Evolutionary conservation across 2,797 vertebrate species (phyloP).

Genomic region (Hylomyscus alleni): DNA sequence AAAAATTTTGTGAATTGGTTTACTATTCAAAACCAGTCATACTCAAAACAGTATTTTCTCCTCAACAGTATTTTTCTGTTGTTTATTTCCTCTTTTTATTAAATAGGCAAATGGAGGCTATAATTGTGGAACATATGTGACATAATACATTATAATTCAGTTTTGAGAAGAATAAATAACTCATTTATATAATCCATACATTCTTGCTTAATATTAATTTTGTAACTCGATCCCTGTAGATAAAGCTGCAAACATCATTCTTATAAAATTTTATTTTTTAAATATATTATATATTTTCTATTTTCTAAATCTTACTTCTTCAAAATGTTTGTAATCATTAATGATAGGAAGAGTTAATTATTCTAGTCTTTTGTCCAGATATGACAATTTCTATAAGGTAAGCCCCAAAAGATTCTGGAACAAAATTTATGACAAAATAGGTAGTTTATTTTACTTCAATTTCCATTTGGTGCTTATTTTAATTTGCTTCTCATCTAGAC

Average conservation of each 20-base stretch:
- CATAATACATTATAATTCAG: neutral
- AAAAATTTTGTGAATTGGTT: neutral
- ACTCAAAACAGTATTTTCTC: neutral
- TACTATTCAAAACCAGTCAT: too few relatives aligned
- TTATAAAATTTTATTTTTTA: neutral
- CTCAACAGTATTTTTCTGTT: neutral
- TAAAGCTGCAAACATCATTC: neutral
- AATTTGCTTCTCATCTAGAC: neutral
- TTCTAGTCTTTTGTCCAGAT: neutral
- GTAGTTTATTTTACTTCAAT: neutral
- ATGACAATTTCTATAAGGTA: neutral
- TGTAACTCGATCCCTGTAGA: neutral
- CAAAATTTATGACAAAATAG: neutral
- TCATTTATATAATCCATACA: neutral
- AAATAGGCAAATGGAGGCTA: neutral
- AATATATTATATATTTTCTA: neutral
- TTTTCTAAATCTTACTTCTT: neutral
- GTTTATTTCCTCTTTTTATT: neutral
- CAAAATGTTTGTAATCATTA: neutral
- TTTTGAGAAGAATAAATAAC: neutral
- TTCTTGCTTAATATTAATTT: neutral
- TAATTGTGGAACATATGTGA: neutral
- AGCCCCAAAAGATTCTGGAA: rapidly evolving
- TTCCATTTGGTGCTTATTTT: neutral
- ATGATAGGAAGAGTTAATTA: neutral